A percentile compares a stretch with the other conserved stretches of the same genome.
Evolutionary conservation across 2,888 invertebrate species (phyloP).

Genomic region (Cephonodes hylas): DNA sequence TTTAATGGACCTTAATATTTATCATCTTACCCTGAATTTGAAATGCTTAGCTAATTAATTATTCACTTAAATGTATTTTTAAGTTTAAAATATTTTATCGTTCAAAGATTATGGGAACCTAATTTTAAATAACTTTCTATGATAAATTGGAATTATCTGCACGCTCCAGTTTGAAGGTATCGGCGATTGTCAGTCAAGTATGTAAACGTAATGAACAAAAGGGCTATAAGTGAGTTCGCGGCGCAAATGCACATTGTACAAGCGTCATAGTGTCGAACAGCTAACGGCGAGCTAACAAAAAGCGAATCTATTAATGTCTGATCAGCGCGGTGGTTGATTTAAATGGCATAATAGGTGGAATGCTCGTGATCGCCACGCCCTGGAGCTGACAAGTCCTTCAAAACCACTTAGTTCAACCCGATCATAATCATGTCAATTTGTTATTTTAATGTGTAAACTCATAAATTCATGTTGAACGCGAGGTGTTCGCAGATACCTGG

Average conservation of each 20-base stretch:
- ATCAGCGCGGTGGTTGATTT: slow-evolving; percentile 33
- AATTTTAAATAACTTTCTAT: not conserved
- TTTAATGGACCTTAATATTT: no score
- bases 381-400: slow-evolving; percentile 59
- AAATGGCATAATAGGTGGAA: slow-evolving; percentile 28
- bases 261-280: not conserved
- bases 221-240: slow-evolving; percentile 3
- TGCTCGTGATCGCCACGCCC: slow-evolving; percentile 74
- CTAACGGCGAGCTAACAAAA: slow-evolving; percentile 50
- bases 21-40: no score
- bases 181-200: not conserved
- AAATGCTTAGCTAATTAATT: no score
- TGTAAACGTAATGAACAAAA: slow-evolving; percentile 16
- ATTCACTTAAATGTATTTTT: no score
- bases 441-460: slow-evolving; percentile 64
- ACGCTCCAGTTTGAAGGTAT: not conserved
- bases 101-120: no score
- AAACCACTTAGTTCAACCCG: slow-evolving; percentile 58
- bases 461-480: slow-evolving; percentile 53
- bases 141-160: not conserved
- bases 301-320: slow-evolving; percentile 52
- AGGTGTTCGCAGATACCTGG: slow-evolving; percentile 46
- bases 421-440: slow-evolving; percentile 64
- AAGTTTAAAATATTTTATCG: no score
- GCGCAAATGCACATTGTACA: not conserved